Evolutionary conservation across 2,113 vertebrate species (phyloP), one percentile per base, ranked within the genome.

Genomic region (Pagrus major): DNA sequence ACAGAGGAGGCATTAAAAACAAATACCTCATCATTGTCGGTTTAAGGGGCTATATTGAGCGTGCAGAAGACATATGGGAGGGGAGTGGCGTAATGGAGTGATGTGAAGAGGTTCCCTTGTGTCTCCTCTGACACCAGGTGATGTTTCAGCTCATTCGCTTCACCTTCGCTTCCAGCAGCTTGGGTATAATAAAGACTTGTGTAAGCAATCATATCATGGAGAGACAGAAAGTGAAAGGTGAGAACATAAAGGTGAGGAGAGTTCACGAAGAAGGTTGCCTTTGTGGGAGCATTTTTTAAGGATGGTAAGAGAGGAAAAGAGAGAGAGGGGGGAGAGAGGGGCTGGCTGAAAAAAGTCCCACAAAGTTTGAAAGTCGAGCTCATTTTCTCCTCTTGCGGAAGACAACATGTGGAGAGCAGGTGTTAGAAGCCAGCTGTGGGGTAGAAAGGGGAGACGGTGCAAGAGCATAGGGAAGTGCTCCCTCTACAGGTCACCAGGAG

Each of bases 391-490:
- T 76, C 49, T 67, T 83, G 76, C 46, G 21, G 79, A 67, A 71
- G 58, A 44, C 81, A 78, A 92, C 94, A 95, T 95, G 93, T 95
- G 94, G 92, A 84, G 80, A 88, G 91, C 95, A 95, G 93, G 94
- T 95, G 94, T 92, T 91, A 33, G 37, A n/a, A 83, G 69, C 78
- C 87, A 91, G 92, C 88, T 85, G 91, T 69, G 47, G 71, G 47
- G 71, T 23, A 41, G 20, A 51, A 20, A 35, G 44, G 41, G 8
- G 25, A 58, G 51, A 10, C 3, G 1, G 33, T 44, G 78, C 27
- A 37, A 47, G 73, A 89, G 66, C 52, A 71, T 83, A 88, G 89
- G 74, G 63, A 79, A 81, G 73, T 88, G 51, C 91, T 55, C 92
- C 88, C 93, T 93, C 94, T 92, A 83, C 81, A 92, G 94, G 90